Evolutionary conservation across 2,888 invertebrate species (phyloP), one percentile per base, ranked within the genome.

Genomic region (Syrphus vitripennis): DNA sequence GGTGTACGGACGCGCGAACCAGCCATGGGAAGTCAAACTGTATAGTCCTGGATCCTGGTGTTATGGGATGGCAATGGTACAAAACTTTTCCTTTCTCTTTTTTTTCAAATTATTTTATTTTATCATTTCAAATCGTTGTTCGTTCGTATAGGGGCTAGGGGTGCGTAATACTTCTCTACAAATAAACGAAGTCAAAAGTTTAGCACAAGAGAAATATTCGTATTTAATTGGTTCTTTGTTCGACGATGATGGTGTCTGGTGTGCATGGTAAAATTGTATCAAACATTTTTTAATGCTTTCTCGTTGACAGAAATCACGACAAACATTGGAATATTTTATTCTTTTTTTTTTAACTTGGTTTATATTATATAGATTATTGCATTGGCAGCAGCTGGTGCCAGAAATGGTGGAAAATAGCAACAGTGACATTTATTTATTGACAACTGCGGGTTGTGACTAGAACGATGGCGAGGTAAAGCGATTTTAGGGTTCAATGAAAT

Each of bases 141-240:
- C 7, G n/a, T 31, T 5, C 29, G 29, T 6, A 31, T 21, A 21
- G 21, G 48, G 29, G 19, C 4, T n/a, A n/a, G n/a, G 10, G 61
- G 21, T 45, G 65, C 45, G 63, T 45, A 63, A n/a, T 37, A 14
- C 26, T 40, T 34, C 12, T 74, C 24, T 21, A 34, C 55, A 67
- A 77, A 77, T 57, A 45, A 40, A 31, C 31, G 1, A 40, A 70
- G 12, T 72, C 29, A 24, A 70, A 79, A 70, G 29, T 75, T 79
- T 75, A 34, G 26, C 70, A 9, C 9, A n/a, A n/a, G 19, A 65
- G 69, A 70, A 48, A 57, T 65, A 74, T 79, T 57, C 48, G 29
- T 55, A 69, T 79, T 63, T 83, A 83, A 83, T 79, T 74, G 79
- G 70, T 81, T 63, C 75, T 67, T 69, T 80, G 57, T 74, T 75